Base-by-base conservation (phyloP, 92 coral and sea anemone species). In the Parazoanthus atlanticus region DNA sequence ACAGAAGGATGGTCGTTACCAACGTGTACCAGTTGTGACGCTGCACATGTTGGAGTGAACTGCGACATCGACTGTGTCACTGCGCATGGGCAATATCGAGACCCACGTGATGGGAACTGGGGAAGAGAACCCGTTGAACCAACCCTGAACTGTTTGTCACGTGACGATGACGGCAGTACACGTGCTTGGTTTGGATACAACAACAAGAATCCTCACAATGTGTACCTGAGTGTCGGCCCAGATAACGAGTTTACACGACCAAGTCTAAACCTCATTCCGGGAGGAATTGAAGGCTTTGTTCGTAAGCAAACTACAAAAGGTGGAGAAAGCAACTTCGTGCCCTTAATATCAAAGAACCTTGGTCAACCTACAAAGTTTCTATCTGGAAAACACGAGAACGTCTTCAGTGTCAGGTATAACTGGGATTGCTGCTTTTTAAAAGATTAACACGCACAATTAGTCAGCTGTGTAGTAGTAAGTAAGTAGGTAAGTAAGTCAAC, bases 161-260 rank as follows among this genome's bases (percentile, higher is more conserved):
- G 86, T 17, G 89, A 65, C 10, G 76, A 46, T 21, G 85, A 90
- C 30, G 95, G 92, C 31, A 91, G 70, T 21, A 90, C 93, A 70
- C 74, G 75, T 25, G 98, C 93, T 15, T 95, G 98, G 99, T 97
- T 95, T 89, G 99, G 99, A 54, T 97, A 94, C 90, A 85, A 95
- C 80, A 97, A 97, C 90, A 91, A 80, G 91, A 97, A 97, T 88
- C 89, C 94, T 30, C 97, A 97, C 47, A 97, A 97, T 43, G 93
- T 95, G 32, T 97, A 97, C 87, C 81, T 97, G 58, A 83, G 84
- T 34, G 82, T 92, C 16, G 99, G 99, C 36, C 90, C 98, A 33
- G 93, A 92, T 71, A 97, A 97, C 80, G 90, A 84, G 46, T 95
- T 97, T 65, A 84, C 86, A 26, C 66, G 91, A 13, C 86, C 89